Evolutionary conservation across 1,140 invertebrate genomes (phyloP), one percentile per base, ranked within the genome.

Genomic region (Drosophila prosaltans): DNA sequence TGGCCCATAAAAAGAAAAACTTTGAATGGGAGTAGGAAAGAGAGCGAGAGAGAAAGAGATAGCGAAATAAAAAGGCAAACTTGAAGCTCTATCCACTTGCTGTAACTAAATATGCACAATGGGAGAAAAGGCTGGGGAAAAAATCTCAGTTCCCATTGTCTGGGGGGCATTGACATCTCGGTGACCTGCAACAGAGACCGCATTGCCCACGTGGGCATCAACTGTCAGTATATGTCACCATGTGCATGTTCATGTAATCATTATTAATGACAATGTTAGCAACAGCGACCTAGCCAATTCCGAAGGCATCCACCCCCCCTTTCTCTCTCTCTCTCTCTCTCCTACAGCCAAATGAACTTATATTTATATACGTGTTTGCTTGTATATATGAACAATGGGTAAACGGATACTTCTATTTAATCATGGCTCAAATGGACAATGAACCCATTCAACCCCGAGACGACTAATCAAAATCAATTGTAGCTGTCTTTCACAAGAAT

Each of bases 161-260:
- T 54, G 63, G 21, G 26, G 54, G 55, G 41, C 67, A 74, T 74
- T 71, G 72, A 71, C 72, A 65, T 62, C 21, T 51, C 41, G 58
- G 54, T 48, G 43, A 65, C 71, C 60, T 65, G 58, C 24, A 10
- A 32, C 45, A 57, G 66, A 62, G 41, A 55, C 63, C 70, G 59
- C 70, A 72, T 72, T 45, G 65, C 36, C 57, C 57, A 59, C 32
- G 57, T 58, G 55, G 54, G 59, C 59, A 73, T 73, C 71, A 69
- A 57, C 69, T 69, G 65, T 45, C 61, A 43, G 61, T 16, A 69
- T 24, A 41, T 48, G 58, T 69, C 72, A 74, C 41, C 72, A 63
- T 69, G 66, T 73, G 71, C 66, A 59, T 51, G 45, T 24, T 39
- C 72, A 65, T 71, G 48, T 74, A 74, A 71, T 74, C 68, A 64